phyloP scores from a whole-genome alignment of 2,888 invertebrate genomes.

The Heliconius hortense region DNA sequence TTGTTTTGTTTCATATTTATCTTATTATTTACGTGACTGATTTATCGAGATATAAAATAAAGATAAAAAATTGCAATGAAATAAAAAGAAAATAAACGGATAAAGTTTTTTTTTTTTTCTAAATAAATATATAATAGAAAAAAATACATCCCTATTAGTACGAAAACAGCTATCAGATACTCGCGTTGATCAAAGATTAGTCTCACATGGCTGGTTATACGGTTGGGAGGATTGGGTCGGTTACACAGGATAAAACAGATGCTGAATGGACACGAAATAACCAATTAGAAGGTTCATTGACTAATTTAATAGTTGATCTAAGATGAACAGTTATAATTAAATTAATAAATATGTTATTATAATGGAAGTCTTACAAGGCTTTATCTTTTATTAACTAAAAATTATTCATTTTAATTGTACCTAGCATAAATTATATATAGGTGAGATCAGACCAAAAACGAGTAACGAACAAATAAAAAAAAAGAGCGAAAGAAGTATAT shows the following conservation, averaged over 20 bases:
- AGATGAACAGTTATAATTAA: background rate
- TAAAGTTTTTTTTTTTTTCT: too few species aligned
- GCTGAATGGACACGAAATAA: slow-evolving; percentile 28
- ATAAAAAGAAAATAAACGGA: background rate
- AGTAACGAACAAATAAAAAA: too few species aligned
- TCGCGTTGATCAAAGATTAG: slow-evolving; percentile 33
- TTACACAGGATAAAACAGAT: slow-evolving; percentile 29
- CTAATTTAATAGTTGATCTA: slow-evolving; percentile 11
- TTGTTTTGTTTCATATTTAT: background rate
- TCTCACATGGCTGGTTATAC: slow-evolving; percentile 32
- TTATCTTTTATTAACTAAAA: too few species aligned
- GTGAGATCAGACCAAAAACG: too few species aligned
- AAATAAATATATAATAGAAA: too few species aligned
- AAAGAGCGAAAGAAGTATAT: too few species aligned
- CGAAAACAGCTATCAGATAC: slow-evolving; percentile 20
- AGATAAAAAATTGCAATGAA: too few species aligned
- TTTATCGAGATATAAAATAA: background rate
- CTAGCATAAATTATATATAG: too few species aligned
- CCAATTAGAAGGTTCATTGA: slow-evolving; percentile 30
- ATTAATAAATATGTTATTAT: background rate
- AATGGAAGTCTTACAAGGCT: background rate
- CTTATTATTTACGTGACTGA: too few species aligned
- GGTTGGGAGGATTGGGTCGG: slow-evolving; percentile 21
- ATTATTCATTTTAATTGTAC: too few species aligned
- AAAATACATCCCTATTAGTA: slow-evolving; percentile 11